Evolutionary conservation across 1,140 invertebrate genomes (phyloP).

Genomic region (Scylla paramamosain): DNA sequence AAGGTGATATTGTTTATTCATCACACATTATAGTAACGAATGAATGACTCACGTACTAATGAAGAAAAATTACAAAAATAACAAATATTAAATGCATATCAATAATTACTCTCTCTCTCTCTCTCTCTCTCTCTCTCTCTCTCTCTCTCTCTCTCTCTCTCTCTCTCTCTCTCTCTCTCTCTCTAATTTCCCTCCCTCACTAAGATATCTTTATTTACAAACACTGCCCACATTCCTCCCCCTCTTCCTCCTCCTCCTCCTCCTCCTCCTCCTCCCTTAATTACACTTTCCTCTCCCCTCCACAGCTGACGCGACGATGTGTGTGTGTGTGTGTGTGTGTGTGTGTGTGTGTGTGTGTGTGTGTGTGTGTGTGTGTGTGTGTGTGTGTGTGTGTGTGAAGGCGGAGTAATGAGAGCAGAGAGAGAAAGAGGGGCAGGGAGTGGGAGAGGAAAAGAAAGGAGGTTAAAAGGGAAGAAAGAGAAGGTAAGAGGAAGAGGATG

Average conservation of each 20-base stretch:
- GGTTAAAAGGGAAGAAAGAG: too few relatives aligned
- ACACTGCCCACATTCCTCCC: not conserved
- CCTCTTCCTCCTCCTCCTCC: not conserved
- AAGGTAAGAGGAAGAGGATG: not conserved
- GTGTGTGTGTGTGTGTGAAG: too few relatives aligned
- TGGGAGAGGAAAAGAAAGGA: too few relatives aligned
- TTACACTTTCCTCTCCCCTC: not conserved
- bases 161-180: not conserved
- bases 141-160: not conserved
- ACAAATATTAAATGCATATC: too few relatives aligned
- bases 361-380: too few relatives aligned
- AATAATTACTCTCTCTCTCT: not conserved
- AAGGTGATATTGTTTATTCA: too few relatives aligned
- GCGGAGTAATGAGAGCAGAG: not conserved
- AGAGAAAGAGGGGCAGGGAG: not conserved
- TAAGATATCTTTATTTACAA: conserved; percentile 15
- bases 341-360: not conserved
- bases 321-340: conserved; percentile 20
- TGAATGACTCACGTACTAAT: too few relatives aligned
- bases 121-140: not conserved
- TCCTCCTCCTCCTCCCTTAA: not conserved
- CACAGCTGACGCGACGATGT: not conserved
- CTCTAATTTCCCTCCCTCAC: not conserved
- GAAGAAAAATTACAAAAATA: too few relatives aligned
- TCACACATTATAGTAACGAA: too few relatives aligned